These are phyloP conservation scores for Campaea margaritaria DNA, from an alignment of 2,888 invertebrate genomes.

Conservation along the genomic window DNA sequence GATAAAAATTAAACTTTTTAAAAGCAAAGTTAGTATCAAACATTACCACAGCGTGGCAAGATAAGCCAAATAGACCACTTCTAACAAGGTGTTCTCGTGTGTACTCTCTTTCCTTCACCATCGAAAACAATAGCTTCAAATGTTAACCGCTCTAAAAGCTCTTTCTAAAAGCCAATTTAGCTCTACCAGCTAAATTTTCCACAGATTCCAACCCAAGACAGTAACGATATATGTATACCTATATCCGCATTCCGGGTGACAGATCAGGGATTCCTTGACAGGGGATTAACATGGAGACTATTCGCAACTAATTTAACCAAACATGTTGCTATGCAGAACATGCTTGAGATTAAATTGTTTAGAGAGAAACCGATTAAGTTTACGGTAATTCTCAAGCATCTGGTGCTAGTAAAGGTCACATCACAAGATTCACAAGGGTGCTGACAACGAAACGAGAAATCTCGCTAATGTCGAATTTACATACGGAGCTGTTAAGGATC, in stretches of 20 bases:
- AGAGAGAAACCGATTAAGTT: conserved; percentile 19
- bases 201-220: background rate
- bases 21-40: too few relatives aligned
- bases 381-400: conserved; percentile 19
- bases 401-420: conserved; percentile 17
- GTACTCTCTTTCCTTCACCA: too few relatives aligned
- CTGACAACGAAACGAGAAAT: conserved; percentile 9
- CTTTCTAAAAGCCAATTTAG: background rate
- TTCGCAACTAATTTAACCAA: conserved; percentile 23
- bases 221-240: too few relatives aligned
- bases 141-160: too few relatives aligned
- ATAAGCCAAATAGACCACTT: too few relatives aligned
- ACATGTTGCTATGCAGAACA: conserved; percentile 18
- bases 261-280: background rate
- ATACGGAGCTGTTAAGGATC: conserved; percentile 12
- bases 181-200: background rate
- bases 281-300: conserved; percentile 1
- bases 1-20: too few relatives aligned
- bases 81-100: too few relatives aligned
- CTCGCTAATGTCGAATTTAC: conserved; percentile 9
- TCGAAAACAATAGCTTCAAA: too few relatives aligned
- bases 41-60: too few relatives aligned
- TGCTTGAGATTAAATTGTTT: conserved; percentile 25
- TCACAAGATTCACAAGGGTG: conserved; percentile 8
- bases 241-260: background rate